A percentile compares a stretch with the other conserved stretches of the same genome.
phyloP scores from a whole-genome alignment of 2,888 invertebrate species.

The Melanostoma mellinum region DNA sequence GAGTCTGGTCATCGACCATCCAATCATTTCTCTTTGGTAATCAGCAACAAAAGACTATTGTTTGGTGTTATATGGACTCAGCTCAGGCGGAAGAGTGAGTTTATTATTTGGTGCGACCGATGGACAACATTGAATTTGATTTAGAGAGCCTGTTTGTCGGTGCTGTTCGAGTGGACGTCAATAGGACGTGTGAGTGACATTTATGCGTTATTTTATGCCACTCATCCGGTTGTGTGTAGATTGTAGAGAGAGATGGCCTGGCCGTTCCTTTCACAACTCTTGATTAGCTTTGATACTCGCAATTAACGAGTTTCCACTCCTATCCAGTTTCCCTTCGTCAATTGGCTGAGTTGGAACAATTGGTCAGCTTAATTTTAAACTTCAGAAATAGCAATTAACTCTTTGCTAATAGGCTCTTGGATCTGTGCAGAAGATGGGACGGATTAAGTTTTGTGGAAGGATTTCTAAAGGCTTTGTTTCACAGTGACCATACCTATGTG shows the following conservation, averaged over 20 bases:
- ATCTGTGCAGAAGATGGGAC: too few relatives aligned
- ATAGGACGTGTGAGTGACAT: conserved; percentile 69
- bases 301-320: conserved; percentile 63
- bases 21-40: conserved; percentile 68
- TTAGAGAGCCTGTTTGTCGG: conserved; percentile 37
- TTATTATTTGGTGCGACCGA: conserved; percentile 53
- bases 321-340: conserved; percentile 24
- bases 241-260: conserved; percentile 6
- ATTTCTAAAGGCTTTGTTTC: too few relatives aligned
- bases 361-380: background rate
- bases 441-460: too few relatives aligned
- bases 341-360: background rate
- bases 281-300: conserved; percentile 62
- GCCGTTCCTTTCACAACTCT: conserved; percentile 44
- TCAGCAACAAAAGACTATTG: conserved; percentile 70
- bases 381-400: too few relatives aligned
- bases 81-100: conserved; percentile 18
- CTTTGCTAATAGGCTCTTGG: too few relatives aligned
- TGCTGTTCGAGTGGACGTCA: conserved; percentile 64
- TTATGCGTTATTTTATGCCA: conserved; percentile 66
- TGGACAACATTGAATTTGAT: conserved; percentile 66
- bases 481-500: too few relatives aligned
- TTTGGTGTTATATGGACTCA: conserved; percentile 37
- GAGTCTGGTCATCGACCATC: conserved; percentile 46
- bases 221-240: conserved; percentile 36